Conservation (phyloP, 2,113 vertebrate genomes). For the Geococcyx californianus region DNA sequence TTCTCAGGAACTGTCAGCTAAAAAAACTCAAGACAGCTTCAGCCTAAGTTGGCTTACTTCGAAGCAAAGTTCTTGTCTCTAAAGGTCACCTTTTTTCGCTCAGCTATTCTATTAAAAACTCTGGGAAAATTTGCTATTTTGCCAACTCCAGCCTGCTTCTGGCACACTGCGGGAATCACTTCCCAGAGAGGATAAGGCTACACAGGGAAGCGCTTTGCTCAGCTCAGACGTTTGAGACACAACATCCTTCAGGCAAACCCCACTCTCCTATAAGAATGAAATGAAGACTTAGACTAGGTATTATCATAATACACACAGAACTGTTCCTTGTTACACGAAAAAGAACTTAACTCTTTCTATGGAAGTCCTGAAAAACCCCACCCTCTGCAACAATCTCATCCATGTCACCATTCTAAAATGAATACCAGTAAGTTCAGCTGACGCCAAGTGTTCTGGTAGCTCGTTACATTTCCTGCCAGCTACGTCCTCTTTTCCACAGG, state of each 20-base stretch:
- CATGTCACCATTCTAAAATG: background rate
- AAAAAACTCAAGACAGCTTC: background rate
- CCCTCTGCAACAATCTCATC: accelerated
- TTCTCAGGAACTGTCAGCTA: background rate
- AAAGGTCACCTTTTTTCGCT: accelerated
- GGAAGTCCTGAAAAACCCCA: background rate
- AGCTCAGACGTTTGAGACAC: background rate
- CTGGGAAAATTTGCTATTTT: accelerated
- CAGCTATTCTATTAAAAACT: accelerated
- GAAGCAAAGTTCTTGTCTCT: accelerated
- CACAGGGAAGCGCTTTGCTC: background rate
- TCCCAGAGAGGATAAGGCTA: background rate
- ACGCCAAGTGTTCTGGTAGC: background rate
- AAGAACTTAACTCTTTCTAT: too few relatives aligned
- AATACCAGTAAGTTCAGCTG: accelerated
- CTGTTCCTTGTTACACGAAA: background rate
- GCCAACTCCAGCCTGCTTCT: background rate
- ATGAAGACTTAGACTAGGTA: accelerated
- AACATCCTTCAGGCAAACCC: background rate
- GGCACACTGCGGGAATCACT: background rate
- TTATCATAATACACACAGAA: background rate
- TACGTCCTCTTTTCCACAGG: background rate
- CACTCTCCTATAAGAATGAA: background rate
- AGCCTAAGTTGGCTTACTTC: background rate
- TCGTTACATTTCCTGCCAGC: background rate